phyloP scores from a whole-genome alignment of 2,797 vertebrate species.

The Lutjanus campechanus region DNA sequence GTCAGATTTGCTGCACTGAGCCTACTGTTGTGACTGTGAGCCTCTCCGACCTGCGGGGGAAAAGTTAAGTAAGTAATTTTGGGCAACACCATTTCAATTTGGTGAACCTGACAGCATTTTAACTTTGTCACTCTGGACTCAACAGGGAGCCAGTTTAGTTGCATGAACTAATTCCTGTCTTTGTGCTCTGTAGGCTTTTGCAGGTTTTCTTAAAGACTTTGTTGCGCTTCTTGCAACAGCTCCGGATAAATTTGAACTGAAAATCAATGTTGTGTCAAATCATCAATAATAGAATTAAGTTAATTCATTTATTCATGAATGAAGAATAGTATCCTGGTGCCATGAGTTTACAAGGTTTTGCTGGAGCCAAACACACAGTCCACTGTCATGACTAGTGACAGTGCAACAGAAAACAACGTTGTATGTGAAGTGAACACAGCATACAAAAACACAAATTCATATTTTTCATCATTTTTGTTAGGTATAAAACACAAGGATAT shows the following conservation, averaged over 20 bases:
- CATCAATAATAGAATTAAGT: conserved; percentile 1
- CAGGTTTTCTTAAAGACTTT: neutral
- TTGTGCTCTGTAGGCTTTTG: neutral
- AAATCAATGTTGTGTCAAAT: neutral
- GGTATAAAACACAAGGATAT: neutral
- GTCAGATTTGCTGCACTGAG: too few species aligned
- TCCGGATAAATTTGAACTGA: neutral
- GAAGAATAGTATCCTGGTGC: neutral
- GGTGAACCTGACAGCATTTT: too few species aligned
- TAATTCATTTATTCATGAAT: neutral
- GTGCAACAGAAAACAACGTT: neutral
- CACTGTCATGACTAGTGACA: neutral
- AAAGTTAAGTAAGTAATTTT: too few species aligned
- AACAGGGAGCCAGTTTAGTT: too few species aligned
- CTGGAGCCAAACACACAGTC: neutral
- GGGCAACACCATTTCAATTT: too few species aligned
- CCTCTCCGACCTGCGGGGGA: too few species aligned
- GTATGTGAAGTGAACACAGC: neutral
- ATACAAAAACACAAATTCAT: neutral
- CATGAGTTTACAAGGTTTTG: neutral
- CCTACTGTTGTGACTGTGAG: too few species aligned
- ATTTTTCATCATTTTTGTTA: neutral
- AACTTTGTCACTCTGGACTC: too few species aligned
- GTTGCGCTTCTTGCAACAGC: neutral
- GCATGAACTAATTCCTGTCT: too few species aligned